Base-by-base conservation (phyloP, 2,113 vertebrate genomes). In the Catharus fuscescens region DNA sequence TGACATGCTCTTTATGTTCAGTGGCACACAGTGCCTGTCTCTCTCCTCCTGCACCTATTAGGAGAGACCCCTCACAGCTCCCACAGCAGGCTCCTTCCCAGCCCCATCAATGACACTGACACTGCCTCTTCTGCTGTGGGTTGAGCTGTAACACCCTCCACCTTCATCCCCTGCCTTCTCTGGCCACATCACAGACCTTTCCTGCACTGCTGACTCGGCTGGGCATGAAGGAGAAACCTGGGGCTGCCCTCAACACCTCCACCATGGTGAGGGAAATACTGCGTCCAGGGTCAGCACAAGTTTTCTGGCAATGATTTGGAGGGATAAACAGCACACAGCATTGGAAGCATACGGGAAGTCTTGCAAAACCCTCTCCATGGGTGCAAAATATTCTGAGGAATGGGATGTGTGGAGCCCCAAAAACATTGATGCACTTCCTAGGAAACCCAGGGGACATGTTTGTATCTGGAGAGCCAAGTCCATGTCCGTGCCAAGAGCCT, bases 61-160 rank as follows among this genome's bases (percentile, higher is more conserved):
- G 90, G 66, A 72, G 93, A 87, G 81, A 87, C 25, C 42, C 72
- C 1, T 2, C 9, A 17, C 44, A 4, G 88, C 81, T 96, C 91
- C 93, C 85, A 3, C 54, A 18, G 92, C 96, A 92, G 86, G 83
- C 29, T 80, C 70, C 66, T 54, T 86, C 86, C 85, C 42, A 21
- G 87, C 32, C 83, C 96, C 96, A 89, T 96, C 92, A 91, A 86
- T 73, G 93, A 95, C 45, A 24, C 65, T 83, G 96, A 95, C 94
- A 88, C 36, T 3, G 9, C 74, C 72, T 71, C 71, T 79, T 32
- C 53, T 31, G 18, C 2, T 12, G 9, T 2, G 38, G 65, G 76
- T 34, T 1, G 42, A 60, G 80, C 88, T 32, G 7, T 14, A 62
- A 73, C 15, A 18, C 36, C 13, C 18, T 2, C 12, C 5, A 6